Evolutionary conservation across 2,797 vertebrate species (phyloP).

Genomic region (Phoebastria nigripes): DNA sequence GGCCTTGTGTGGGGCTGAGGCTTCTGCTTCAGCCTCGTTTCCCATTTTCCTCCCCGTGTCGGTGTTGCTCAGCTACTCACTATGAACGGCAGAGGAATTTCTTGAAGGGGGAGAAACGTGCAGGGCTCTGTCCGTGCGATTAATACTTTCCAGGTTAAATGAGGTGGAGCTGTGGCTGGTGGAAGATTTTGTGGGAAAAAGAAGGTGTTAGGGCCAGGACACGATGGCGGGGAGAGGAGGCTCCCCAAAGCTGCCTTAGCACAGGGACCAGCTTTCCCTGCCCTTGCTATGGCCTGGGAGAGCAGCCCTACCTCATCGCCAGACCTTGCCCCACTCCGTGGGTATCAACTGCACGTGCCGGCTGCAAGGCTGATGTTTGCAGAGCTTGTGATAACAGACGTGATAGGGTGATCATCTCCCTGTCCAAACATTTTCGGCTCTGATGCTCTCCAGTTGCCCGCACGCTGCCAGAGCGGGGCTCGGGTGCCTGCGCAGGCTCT

Average conservation of each 20-base stretch:
- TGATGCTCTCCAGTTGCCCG: not conserved
- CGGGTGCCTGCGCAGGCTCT: not conserved
- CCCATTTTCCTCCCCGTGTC: accelerated
- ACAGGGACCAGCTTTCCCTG: not conserved
- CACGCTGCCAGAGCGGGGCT: accelerated
- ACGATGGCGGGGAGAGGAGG: not conserved
- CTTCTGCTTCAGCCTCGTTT: not conserved
- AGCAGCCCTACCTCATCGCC: not conserved
- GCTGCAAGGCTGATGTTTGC: not conserved
- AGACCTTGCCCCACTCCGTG: not conserved
- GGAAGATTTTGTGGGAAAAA: not conserved
- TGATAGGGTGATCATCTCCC: not conserved
- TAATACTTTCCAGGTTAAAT: not conserved
- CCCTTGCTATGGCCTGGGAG: not conserved
- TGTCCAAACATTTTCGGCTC: not conserved
- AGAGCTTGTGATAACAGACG: not conserved
- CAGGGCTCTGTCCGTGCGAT: not conserved
- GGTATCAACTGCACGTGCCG: accelerated
- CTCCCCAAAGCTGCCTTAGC: not conserved
- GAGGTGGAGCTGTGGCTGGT: not conserved
- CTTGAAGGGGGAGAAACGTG: not conserved
- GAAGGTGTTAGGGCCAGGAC: not conserved
- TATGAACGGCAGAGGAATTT: not conserved
- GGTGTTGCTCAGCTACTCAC: not conserved
- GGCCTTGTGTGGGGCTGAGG: not conserved